These are phyloP conservation scores for Strix aluco DNA, from an alignment of 2,113 vertebrate genomes.

Conservation along the genomic window DNA sequence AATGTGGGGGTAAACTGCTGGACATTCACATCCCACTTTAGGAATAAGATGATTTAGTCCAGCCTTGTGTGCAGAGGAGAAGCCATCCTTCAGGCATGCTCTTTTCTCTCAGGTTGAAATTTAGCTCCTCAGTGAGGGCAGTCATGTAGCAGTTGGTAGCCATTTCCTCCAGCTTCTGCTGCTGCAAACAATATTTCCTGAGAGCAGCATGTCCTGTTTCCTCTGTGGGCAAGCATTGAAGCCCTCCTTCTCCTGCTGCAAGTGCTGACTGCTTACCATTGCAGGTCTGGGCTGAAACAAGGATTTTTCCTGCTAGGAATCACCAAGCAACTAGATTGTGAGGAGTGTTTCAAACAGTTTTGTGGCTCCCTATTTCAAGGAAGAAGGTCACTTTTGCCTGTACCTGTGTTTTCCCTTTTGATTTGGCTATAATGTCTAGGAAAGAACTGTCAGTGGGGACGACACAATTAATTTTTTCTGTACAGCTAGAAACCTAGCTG, in stretches of 20 bases:
- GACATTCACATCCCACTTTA: not conserved
- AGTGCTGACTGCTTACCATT: not conserved
- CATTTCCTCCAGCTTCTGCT: not conserved
- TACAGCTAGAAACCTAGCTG: not conserved
- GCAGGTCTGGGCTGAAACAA: not conserved
- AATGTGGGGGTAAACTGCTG: not conserved
- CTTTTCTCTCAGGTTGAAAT: not conserved
- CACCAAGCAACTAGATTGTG: not conserved
- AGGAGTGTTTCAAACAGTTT: not conserved
- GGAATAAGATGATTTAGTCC: not conserved
- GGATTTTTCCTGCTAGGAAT: not conserved
- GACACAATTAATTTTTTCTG: not conserved
- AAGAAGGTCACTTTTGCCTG: not conserved
- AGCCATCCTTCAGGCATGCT: not conserved
- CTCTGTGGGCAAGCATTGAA: not conserved
- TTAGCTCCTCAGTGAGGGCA: not conserved
- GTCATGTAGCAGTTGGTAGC: rapidly evolving
- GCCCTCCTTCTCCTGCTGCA: not conserved
- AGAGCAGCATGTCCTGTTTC: not conserved
- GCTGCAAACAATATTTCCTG: not conserved
- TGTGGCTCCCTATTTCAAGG: not conserved
- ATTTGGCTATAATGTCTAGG: not conserved
- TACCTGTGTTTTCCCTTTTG: not conserved
- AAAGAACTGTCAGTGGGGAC: not conserved
- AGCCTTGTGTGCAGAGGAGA: not conserved